phyloP scores from a whole-genome alignment of 2,113 vertebrate genomes.

The Piprites chloris region DNA sequence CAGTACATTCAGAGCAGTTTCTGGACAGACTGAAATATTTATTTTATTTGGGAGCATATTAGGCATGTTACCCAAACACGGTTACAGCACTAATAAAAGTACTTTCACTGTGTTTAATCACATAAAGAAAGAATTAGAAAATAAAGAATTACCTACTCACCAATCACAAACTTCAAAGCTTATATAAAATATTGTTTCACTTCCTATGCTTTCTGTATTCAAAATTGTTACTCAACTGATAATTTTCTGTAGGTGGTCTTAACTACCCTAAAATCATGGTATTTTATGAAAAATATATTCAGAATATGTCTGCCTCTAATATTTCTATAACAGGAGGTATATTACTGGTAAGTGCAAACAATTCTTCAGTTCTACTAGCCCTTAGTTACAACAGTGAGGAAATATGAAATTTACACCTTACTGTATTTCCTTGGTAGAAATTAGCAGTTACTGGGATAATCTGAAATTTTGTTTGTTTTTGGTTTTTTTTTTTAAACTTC shows the following conservation, averaged over 20 bases:
- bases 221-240: neutral
- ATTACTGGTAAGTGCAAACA: neutral
- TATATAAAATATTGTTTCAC: neutral
- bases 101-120: slow-evolving; percentile 10
- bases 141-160: neutral
- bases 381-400: neutral
- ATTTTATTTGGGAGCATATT: slow-evolving; percentile 20
- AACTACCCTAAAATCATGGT: neutral
- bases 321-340: neutral
- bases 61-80: neutral
- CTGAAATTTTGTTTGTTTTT: no score
- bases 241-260: neutral
- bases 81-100: neutral
- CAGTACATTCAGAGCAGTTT: neutral
- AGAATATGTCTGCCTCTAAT: neutral
- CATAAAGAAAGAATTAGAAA: neutral
- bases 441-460: neutral
- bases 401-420: slow-evolving; percentile 45
- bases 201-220: neutral
- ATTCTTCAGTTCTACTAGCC: neutral
- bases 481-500: neutral
- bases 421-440: neutral
- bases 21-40: slow-evolving; percentile 4
- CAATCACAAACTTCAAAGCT: neutral
- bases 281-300: neutral